Conservation (phyloP, 2,113 vertebrate species). For the Proterorhinus semilunaris region DNA sequence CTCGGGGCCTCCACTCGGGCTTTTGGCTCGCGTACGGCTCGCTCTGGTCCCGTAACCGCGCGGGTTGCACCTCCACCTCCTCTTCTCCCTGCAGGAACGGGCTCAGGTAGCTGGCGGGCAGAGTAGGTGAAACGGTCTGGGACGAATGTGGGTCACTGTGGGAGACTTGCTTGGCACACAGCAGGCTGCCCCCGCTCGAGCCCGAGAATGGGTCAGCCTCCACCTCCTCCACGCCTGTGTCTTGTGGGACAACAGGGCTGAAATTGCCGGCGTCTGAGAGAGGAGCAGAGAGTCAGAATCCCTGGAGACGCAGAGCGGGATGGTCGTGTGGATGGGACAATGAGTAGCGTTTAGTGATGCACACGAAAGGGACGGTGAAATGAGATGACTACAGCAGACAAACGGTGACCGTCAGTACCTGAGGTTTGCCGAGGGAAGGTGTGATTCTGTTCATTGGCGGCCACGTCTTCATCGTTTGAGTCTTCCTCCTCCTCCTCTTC, state of each 20-base stretch:
- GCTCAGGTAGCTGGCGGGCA: conserved; percentile 43
- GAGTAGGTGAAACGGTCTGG: conserved; percentile 46
- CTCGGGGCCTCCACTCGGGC: conserved; percentile 60
- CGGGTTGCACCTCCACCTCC: conserved; percentile 45
- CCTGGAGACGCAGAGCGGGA: conserved; percentile 27
- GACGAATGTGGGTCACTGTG: conserved; percentile 46
- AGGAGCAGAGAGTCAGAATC: conserved; percentile 72
- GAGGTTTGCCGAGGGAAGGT: conserved; percentile 48
- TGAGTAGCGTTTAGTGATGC: conserved; percentile 33
- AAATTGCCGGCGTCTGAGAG: conserved; percentile 61
- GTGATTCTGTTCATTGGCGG: conserved; percentile 60
- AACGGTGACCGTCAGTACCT: conserved; percentile 50
- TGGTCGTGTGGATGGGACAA: conserved; percentile 15
- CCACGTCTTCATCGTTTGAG: conserved; percentile 86
- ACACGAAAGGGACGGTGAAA: conserved; percentile 7
- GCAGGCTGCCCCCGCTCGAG: conserved; percentile 27
- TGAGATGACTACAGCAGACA: conserved; percentile 16
- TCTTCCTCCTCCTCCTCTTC: conserved; percentile 90
- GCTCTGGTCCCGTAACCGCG: conserved; percentile 25
- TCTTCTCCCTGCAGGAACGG: conserved; percentile 46
- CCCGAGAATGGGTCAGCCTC: conserved; percentile 16
- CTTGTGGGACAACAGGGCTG: conserved; percentile 41
- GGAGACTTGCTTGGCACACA: conserved; percentile 25
- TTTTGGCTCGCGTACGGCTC: conserved; percentile 59
- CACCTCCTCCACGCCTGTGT: conserved; percentile 21